These are phyloP conservation scores for Drosophila subobscura DNA, from an alignment of 1,140 invertebrate species.

Conservation along the genomic window DNA sequence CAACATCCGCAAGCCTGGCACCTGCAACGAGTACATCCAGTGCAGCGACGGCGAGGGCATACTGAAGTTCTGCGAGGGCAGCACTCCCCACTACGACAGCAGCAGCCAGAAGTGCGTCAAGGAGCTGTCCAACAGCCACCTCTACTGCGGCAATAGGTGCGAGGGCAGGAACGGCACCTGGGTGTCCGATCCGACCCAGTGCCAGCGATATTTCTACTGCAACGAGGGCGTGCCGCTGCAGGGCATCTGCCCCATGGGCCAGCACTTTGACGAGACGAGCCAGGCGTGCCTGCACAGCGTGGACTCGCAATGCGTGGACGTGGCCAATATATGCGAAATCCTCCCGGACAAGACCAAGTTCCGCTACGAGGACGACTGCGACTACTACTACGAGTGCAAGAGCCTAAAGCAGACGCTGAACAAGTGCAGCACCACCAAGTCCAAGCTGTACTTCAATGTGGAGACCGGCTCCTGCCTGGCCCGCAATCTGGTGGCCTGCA, in stretches of 20 bases:
- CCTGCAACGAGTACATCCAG: slow-evolving; percentile 66
- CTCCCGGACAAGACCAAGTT: slow-evolving; percentile 53
- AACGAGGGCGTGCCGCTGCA: slow-evolving; percentile 23
- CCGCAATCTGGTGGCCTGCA: slow-evolving; percentile 34
- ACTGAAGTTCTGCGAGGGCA: slow-evolving; percentile 22
- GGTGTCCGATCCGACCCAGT: slow-evolving; percentile 68
- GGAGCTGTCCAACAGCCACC: slow-evolving; percentile 19
- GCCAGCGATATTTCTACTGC: slow-evolving; percentile 64
- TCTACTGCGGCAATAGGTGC: slow-evolving; percentile 61
- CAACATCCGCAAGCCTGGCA: slow-evolving; percentile 53
- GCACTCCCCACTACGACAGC: slow-evolving; percentile 29
- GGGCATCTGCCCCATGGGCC: slow-evolving; percentile 33
- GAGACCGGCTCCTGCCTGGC: slow-evolving; percentile 38
- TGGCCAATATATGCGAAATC: slow-evolving; percentile 67
- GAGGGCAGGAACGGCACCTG: slow-evolving; percentile 47
- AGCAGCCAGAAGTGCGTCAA: slow-evolving; percentile 35
- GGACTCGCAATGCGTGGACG: slow-evolving; percentile 60
- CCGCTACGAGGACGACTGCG: slow-evolving; percentile 58
- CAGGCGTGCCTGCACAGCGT: slow-evolving; percentile 48
- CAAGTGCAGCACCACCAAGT: slow-evolving; percentile 19
- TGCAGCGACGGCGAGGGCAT: slow-evolving; percentile 37
- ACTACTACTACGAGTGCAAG: slow-evolving; percentile 60
- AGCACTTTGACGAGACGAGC: slow-evolving; percentile 59
- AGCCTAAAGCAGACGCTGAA: slow-evolving; percentile 17
- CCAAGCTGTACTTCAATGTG: slow-evolving; percentile 54